A percentile compares a stretch with the other conserved stretches of the same genome.
Conservation (phyloP, 2,113 vertebrate species). For the Sebastes schlegelii region DNA sequence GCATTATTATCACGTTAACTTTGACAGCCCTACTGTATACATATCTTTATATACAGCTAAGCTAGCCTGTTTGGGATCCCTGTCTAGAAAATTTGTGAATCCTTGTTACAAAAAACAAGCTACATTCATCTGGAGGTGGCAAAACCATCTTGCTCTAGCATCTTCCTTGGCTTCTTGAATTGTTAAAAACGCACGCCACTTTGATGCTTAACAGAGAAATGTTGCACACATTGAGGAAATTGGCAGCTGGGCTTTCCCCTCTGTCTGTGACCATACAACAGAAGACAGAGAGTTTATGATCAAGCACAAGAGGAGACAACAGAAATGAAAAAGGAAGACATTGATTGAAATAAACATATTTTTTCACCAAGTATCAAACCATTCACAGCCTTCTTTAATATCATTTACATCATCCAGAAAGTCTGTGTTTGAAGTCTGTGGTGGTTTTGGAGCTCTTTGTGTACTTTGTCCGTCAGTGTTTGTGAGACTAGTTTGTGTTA, state of each 20-base stretch:
- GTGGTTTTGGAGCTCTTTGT: too few species aligned
- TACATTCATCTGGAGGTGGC: background rate
- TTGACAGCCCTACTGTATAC: too few species aligned
- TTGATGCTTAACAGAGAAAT: background rate
- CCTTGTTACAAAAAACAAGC: background rate
- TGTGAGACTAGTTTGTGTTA: constrained; percentile 8
- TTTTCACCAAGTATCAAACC: background rate
- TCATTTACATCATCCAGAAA: background rate
- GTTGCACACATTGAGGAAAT: background rate
- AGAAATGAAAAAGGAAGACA: background rate
- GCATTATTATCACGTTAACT: too few species aligned
- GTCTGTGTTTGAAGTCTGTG: too few species aligned
- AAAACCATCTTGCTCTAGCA: background rate
- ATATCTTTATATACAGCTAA: too few species aligned
- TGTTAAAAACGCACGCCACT: background rate
- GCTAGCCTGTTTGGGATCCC: background rate
- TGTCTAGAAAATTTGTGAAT: background rate
- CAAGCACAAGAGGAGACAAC: background rate
- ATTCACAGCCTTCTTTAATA: background rate
- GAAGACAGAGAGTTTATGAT: background rate
- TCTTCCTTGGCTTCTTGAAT: background rate
- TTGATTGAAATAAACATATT: background rate
- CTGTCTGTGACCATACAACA: background rate
- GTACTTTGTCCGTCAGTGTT: background rate
- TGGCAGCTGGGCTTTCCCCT: background rate